Percentiles rank a stretch among this genome's conserved stretches.
phyloP scores from a whole-genome alignment of 2,113 vertebrate genomes.

The Tringa solitaria region DNA sequence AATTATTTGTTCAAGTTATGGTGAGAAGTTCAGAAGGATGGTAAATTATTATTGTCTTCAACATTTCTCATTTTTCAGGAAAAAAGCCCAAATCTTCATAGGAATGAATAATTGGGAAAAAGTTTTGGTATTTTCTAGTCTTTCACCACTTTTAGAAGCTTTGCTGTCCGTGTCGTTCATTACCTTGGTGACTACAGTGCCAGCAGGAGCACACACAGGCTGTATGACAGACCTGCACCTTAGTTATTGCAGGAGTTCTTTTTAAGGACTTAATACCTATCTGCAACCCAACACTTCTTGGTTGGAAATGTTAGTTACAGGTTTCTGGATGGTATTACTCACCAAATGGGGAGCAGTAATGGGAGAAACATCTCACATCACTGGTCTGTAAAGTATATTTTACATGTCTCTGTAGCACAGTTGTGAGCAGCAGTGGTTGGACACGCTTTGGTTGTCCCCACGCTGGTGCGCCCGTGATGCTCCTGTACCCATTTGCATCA shows the following conservation, averaged over 20 bases:
- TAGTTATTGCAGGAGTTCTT: not conserved
- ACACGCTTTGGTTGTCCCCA: not conserved
- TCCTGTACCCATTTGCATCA: not conserved
- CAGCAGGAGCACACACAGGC: not conserved
- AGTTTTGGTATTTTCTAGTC: not conserved
- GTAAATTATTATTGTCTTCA: not conserved
- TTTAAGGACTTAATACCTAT: not conserved
- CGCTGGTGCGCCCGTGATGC: not conserved
- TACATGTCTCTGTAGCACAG: not conserved
- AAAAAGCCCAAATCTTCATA: not conserved
- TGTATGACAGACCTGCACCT: not conserved
- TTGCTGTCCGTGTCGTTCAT: not conserved
- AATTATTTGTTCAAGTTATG: not conserved
- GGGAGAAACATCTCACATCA: not conserved
- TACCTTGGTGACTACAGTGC: not conserved
- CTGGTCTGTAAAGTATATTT: not conserved
- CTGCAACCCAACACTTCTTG: not conserved
- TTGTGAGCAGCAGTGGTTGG: not conserved
- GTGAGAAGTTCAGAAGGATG: not conserved
- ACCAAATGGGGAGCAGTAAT: not conserved
- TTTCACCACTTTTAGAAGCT: not conserved
- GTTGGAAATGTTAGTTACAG: not conserved
- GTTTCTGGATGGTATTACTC: not conserved
- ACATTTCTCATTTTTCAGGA: not conserved
- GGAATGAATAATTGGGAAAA: not conserved